Base-by-base conservation (phyloP, 2,888 invertebrate genomes). In the Liopterus haemorrhoidalis region DNA sequence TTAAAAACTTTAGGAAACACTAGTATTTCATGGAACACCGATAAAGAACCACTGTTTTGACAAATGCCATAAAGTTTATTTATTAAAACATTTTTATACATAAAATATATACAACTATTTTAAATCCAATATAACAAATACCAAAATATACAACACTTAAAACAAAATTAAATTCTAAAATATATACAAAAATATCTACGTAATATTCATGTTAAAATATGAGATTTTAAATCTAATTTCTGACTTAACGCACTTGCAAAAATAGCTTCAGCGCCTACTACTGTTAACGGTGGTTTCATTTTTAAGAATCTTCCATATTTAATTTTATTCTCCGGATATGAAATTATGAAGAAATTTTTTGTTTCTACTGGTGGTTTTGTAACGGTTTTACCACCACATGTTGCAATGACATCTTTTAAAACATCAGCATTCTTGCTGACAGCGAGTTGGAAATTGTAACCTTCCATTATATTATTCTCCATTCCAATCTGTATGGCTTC, bases 211-310 rank as follows among this genome's bases (percentile, higher is more conserved):
- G 31, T 46, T 30, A 57, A 31, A 24, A 51, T 33, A 56, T 62
- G 58, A 24, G 48, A 51, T 6, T 55, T 45, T 46, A 62, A 59
- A 33, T 57, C 44, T 37, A 62, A 49, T 51, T 68, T 63, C 46
- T 68, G 67, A 30, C 65, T 49, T 33, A 68, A 56, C 11, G 65
- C 62, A 4, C 64, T 65, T 54, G 67, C 66, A 48, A 67, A 65
- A 48, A 68, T 61, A 4, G 65, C 66, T 51, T 68, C 68, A 3
- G 66, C 53, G 40, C 60, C 57, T 8, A 67, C 56, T 22, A 66
- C 57, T 37, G 47, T 58, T n/a, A 61, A 46, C 12, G 53, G 44
- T 3, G 59, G 52, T 46, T 59, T 54, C 42, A 63, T 59, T 43
- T 65, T 63, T 12, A 63, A 48, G 31, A 62, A 56, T 49, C 52